Conservation (phyloP, 2,888 invertebrate species). For the Mythimna albipuncta region DNA sequence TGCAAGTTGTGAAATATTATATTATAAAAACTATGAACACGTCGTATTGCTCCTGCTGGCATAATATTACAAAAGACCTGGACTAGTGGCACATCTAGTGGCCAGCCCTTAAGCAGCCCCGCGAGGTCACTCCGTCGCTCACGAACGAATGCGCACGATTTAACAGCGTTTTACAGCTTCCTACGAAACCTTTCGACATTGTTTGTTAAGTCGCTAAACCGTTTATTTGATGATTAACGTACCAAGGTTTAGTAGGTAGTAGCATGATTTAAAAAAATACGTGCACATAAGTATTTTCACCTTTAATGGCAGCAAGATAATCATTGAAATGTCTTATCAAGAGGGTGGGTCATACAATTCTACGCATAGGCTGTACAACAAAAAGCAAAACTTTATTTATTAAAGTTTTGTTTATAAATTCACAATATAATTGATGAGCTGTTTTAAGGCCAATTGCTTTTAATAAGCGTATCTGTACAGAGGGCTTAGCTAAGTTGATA, state of each 20-base stretch:
- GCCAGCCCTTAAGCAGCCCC: background rate
- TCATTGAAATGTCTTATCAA: too few species aligned
- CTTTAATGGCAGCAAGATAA: too few species aligned
- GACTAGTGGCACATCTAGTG: background rate
- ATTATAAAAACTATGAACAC: background rate
- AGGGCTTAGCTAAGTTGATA: too few species aligned
- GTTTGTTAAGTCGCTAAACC: constrained; percentile 22
- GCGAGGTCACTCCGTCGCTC: background rate
- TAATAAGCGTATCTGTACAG: too few species aligned
- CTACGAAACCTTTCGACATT: constrained; percentile 34
- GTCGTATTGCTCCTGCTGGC: background rate
- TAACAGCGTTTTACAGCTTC: constrained; percentile 28
- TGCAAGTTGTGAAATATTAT: too few species aligned
- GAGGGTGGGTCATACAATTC: too few species aligned
- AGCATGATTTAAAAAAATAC: background rate
- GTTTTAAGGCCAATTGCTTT: too few species aligned
- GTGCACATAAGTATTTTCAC: too few species aligned
- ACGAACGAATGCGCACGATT: background rate
- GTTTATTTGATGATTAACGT: constrained; percentile 4
- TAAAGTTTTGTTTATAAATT: too few species aligned
- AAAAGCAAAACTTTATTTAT: too few species aligned
- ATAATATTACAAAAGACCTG: background rate
- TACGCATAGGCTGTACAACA: too few species aligned
- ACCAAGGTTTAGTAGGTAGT: background rate
- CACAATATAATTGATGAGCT: too few species aligned